phyloP scores from a whole-genome alignment of 2,113 vertebrate genomes.

The Dermatemys mawii region DNA sequence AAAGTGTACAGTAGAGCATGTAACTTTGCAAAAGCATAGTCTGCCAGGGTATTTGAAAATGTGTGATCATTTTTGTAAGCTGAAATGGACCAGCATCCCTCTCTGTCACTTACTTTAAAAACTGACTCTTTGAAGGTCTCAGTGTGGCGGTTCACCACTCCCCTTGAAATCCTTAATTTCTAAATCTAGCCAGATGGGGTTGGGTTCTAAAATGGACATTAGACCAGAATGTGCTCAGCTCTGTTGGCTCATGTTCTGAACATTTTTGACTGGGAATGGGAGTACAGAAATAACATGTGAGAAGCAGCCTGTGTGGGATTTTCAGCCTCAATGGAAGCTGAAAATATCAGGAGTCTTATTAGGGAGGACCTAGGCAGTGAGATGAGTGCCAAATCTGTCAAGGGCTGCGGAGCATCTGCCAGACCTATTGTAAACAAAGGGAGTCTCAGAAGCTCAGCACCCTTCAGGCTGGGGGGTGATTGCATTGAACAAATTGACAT shows the following conservation, averaged over 20 bases:
- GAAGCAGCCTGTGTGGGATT: neutral
- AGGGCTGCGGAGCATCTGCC: neutral
- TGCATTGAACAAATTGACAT: fast-evolving
- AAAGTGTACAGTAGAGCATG: neutral
- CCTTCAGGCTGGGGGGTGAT: neutral
- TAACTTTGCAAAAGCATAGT: neutral
- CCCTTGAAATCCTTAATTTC: neutral
- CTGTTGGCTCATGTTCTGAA: neutral
- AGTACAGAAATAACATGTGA: neutral
- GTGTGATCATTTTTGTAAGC: neutral
- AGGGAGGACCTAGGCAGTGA: neutral
- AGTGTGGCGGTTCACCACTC: neutral
- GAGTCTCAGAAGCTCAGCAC: fast-evolving
- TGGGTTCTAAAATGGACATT: neutral
- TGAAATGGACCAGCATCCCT: neutral
- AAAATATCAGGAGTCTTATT: neutral
- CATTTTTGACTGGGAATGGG: neutral
- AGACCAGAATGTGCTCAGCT: neutral
- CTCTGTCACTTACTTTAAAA: neutral
- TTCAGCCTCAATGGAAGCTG: neutral
- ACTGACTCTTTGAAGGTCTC: neutral
- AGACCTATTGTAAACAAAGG: neutral
- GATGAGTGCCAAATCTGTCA: neutral
- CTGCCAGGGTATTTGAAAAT: neutral
- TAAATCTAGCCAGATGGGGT: fast-evolving